Percentiles rank a stretch among this genome's conserved stretches.
phyloP scores from a whole-genome alignment of 1,140 invertebrate species.

The Chrysopa pallens region DNA sequence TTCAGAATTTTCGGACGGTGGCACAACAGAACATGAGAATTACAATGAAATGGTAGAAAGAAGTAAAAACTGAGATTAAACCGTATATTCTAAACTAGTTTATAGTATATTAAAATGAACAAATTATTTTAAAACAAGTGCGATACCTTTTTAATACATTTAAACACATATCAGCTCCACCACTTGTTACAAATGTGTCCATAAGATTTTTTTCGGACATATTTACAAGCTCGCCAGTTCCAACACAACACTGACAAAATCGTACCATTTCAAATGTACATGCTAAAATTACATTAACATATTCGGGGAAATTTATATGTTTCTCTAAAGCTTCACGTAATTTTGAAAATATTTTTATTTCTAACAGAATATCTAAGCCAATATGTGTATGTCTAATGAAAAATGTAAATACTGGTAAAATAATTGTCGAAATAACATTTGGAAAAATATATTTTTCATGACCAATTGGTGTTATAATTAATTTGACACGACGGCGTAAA shows the following conservation, averaged over 20 bases:
- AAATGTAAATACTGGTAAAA: conserved; percentile 7
- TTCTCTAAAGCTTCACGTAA: conserved; percentile 6
- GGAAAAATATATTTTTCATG: not conserved
- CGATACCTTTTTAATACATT: conserved; percentile 3
- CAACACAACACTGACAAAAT: conserved; percentile 7
- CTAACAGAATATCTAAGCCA: conserved; percentile 6
- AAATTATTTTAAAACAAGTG: too few species aligned
- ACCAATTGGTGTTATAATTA: not conserved
- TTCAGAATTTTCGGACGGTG: too few species aligned
- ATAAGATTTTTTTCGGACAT: conserved; percentile 3
- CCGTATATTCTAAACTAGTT: too few species aligned
- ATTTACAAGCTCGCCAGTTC: not conserved
- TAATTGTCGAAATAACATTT: conserved; percentile 3
- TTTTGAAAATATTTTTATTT: conserved; percentile 5
- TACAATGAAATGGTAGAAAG: too few species aligned
- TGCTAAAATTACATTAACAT: conserved; percentile 5
- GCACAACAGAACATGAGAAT: too few species aligned
- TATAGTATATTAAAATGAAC: too few species aligned
- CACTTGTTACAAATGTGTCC: conserved; percentile 4
- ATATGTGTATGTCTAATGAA: conserved; percentile 4
- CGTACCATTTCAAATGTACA: conserved; percentile 7
- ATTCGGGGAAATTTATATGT: conserved; percentile 6
- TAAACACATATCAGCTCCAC: conserved; percentile 3
- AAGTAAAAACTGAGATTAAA: too few species aligned
- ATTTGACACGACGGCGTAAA: conserved; percentile 1